Conservation (phyloP, 2,888 invertebrate species). For the Acleris emargana region DNA sequence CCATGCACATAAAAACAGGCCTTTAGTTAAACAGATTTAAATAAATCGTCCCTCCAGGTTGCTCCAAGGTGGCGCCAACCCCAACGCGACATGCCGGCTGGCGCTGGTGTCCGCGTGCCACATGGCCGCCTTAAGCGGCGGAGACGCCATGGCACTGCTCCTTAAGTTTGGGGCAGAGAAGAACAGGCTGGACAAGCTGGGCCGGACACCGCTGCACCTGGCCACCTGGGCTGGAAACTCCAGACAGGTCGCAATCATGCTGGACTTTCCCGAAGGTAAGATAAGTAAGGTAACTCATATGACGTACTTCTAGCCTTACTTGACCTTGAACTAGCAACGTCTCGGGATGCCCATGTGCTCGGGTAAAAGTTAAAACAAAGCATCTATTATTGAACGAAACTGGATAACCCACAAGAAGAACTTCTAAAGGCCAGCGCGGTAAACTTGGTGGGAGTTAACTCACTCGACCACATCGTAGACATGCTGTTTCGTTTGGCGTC, state of each 20-base stretch:
- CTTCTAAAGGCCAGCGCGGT: too few species aligned
- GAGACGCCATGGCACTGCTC: constrained; percentile 55
- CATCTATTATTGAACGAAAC: too few species aligned
- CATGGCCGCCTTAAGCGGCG: constrained; percentile 57
- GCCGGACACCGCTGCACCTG: constrained; percentile 66
- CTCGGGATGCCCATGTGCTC: too few species aligned
- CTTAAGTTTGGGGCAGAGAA: constrained; percentile 53
- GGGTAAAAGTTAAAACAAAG: too few species aligned
- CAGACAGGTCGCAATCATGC: constrained; percentile 50
- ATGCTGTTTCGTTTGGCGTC: too few species aligned
- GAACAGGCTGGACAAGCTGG: constrained; percentile 53
- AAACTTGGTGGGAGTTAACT: too few species aligned
- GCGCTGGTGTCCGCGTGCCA: constrained; percentile 53
- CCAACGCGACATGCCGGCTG: constrained; percentile 48
- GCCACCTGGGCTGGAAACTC: constrained; percentile 62
- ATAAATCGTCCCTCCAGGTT: constrained; percentile 42
- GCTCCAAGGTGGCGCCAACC: constrained; percentile 47
- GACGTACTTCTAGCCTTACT: too few species aligned
- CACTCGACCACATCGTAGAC: too few species aligned
- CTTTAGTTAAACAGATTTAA: background rate
- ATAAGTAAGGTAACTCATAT: background rate
- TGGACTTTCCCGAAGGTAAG: constrained; percentile 50
- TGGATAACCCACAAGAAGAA: too few species aligned
- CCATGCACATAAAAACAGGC: too few species aligned
- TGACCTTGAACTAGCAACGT: too few species aligned